Base-by-base conservation (phyloP, 1,140 invertebrate genomes). In the Coenobita brevimanus region DNA sequence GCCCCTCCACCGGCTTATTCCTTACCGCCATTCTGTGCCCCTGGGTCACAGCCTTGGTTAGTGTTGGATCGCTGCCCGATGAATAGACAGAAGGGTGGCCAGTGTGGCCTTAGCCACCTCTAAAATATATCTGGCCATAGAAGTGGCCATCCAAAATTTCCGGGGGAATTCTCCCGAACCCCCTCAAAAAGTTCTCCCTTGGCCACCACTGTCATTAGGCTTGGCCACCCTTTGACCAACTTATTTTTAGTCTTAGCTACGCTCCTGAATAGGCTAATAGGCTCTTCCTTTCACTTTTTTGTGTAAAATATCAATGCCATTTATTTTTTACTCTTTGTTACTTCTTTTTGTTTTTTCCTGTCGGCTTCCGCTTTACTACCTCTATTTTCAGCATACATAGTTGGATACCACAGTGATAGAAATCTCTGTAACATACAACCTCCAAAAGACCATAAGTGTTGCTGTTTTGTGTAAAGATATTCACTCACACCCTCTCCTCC, bases 1-100 rank as follows among this genome's bases (percentile, higher is more conserved):
- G 84, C 0, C 84, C 84, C 0, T 69, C 79, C 21, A 38, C 71
- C 17, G 84, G 84, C 3, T n/a, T 87, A 10, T 79, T 87, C 21
- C 24, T 87, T 0, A 46, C 76, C 0, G 84, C 17, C 24, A 33
- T 87, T 3, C 41, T 67, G 0, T 71, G 75, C 17, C 84, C 84
- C 21, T 87, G 84, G 84, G 84, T 87, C 36, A 87, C 67, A 38
- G 50, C 75, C 24, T n/a, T 1, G 76, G 84, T 87, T 54, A 67
- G 41, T 13, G 3, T n/a, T 30, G 15, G n/a, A 15, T 21, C 24
- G 33, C 27, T 69, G 2, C n/a, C 33, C 10, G 17, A 50, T 36
- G 21, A 4, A 6, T 50, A 30, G 46, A 38, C 46, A 3, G 2
- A n/a, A 1, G 33, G 13, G 15, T 27, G 13, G 30, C 13, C 4